Base-by-base conservation (phyloP, 2,113 vertebrate species). In the Columbina picui region DNA sequence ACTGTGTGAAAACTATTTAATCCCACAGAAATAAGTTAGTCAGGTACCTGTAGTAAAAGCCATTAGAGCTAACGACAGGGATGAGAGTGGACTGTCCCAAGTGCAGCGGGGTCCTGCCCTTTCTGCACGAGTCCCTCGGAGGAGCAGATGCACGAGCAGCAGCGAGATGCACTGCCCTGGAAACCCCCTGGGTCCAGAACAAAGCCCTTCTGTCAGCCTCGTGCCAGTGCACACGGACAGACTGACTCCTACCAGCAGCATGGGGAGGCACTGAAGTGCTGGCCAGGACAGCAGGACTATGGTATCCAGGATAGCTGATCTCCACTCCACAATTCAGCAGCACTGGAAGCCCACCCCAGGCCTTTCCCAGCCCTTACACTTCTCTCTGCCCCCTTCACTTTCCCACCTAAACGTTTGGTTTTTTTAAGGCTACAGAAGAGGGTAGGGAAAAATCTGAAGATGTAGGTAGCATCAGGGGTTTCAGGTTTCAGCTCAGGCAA, bases 181-280 rank as follows among this genome's bases (percentile, higher is more conserved):
- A 56, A 60, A 52, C 2, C 17, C 45, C 34, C 12, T 1, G 0
- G 0, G 22, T 22, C 27, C 71, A 38, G 34, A 83, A 26, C 43
- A 83, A 86, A 71, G 61, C 27, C 64, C 47, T 71, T 76, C 52
- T 86, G 63, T 76, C 25, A 61, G 45, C 50, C 25, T 79, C 4
- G 1, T 5, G 6, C 20, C 64, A 19, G 1, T 0, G 0, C 1
- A 5, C 50, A 36, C 18, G 39, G 50, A 20, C n/a, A 32, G 39
- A 14, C 25, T 5, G 30, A 52, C 47, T 23, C 43, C 25, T 7
- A 65, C 13, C n/a, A 22, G 49, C 2, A 2, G 10, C 4, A 1
- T 32, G 14, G 26, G 27, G 25, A 67, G 43, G 49, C 32, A 26
- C 53, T 20, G 43, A 56, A 41, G 18, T 13, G 49, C 50, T 70